A percentile compares a stretch with the other conserved stretches of the same genome.
phyloP scores from a whole-genome alignment of 2,113 vertebrate genomes.

The Dromiciops gliroides region DNA sequence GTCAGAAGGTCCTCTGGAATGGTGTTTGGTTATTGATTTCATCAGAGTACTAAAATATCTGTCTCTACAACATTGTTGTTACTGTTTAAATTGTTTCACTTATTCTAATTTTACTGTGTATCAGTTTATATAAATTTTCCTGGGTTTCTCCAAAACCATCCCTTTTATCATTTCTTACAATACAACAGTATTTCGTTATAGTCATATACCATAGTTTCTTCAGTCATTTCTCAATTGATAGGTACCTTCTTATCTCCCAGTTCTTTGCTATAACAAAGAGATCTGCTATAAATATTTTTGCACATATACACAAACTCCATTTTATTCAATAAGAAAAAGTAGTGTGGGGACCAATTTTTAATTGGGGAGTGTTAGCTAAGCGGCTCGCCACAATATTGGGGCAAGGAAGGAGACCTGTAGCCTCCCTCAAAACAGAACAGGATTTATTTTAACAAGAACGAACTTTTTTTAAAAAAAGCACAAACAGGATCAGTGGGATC shows the following conservation, averaged over 20 bases:
- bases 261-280: neutral
- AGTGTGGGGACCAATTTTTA: too few relatives aligned
- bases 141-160: neutral
- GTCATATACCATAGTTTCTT: neutral
- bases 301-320: neutral
- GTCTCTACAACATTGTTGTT: neutral
- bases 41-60: neutral
- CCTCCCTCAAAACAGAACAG: too few relatives aligned
- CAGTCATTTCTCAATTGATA: neutral
- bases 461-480: too few relatives aligned
- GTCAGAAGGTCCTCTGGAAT: neutral
- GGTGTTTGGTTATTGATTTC: neutral
- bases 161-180: neutral
- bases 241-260: neutral
- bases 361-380: too few relatives aligned
- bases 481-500: too few relatives aligned
- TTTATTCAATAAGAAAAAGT: neutral
- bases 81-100: neutral
- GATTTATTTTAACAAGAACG: too few relatives aligned
- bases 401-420: too few relatives aligned
- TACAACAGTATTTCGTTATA: neutral
- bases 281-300: neutral
- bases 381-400: too few relatives aligned
- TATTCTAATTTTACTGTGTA: neutral
- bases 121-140: neutral